phyloP scores from a whole-genome alignment of 2,797 vertebrate species.

The Oreonectes daqikongensis region DNA sequence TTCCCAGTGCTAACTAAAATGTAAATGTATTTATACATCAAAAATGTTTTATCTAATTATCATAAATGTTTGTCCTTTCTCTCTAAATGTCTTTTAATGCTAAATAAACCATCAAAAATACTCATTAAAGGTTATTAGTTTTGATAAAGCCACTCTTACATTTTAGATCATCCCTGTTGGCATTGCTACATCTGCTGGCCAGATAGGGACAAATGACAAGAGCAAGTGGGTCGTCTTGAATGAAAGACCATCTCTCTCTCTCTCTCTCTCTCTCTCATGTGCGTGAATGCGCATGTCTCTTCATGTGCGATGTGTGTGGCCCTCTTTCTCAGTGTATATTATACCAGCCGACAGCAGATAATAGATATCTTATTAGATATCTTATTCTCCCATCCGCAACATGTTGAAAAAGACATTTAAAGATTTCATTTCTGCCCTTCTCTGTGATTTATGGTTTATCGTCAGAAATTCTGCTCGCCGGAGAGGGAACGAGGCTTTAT shows the following conservation, averaged over 20 bases:
- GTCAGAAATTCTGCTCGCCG: constrained; percentile 20
- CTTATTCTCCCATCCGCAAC: constrained; percentile 44
- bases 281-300: constrained; percentile 22
- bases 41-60: not conserved
- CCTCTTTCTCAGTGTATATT: constrained; percentile 49
- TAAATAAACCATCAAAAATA: not conserved
- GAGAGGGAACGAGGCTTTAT: constrained; percentile 22
- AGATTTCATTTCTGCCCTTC: constrained; percentile 42
- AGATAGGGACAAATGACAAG: constrained; percentile 36
- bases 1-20: not conserved
- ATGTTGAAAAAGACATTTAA: constrained; percentile 42
- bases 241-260: constrained; percentile 20
- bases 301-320: constrained; percentile 37
- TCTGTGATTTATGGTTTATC: constrained; percentile 38
- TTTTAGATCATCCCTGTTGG: not conserved
- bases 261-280: constrained; percentile 23
- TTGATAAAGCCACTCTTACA: not conserved
- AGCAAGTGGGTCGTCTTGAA: constrained; percentile 10
- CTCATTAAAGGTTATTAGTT: constrained; percentile 1
- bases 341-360: constrained; percentile 32
- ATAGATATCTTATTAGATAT: constrained; percentile 39
- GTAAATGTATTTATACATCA: not conserved
- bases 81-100: not conserved
- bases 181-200: constrained; percentile 46
- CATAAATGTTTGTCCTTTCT: not conserved